Evolutionary conservation across 2,797 vertebrate species (phyloP).

Genomic region (Rhinophrynus dorsalis): DNA sequence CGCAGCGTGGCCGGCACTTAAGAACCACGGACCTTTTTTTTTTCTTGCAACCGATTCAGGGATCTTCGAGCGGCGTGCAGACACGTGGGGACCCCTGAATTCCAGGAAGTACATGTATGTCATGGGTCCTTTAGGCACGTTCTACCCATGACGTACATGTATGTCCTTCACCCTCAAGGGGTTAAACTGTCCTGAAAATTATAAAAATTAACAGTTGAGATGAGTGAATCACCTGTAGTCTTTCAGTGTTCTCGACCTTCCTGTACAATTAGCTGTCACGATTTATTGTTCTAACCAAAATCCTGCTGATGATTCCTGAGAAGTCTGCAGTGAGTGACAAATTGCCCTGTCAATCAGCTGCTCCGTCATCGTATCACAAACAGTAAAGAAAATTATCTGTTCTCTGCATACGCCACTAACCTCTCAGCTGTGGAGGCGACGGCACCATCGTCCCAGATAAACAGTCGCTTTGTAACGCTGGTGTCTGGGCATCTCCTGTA

Average conservation of each 20-base stretch:
- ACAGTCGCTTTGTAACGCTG: slow-evolving; percentile 16
- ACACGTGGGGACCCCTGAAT: too few relatives aligned
- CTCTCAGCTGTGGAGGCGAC: slow-evolving; percentile 57
- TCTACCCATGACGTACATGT: too few relatives aligned
- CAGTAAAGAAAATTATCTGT: slow-evolving; percentile 70
- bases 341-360: slow-evolving; percentile 70
- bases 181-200: too few relatives aligned
- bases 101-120: too few relatives aligned
- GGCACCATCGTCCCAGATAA: slow-evolving; percentile 38
- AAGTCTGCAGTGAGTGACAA: slow-evolving; percentile 68
- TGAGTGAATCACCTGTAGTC: slow-evolving; percentile 47
- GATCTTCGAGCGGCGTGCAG: too few relatives aligned
- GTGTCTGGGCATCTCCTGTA: slow-evolving; percentile 28
- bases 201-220: too few relatives aligned
- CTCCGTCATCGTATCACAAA: slow-evolving; percentile 65
- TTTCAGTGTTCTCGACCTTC: slow-evolving; percentile 52
- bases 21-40: too few relatives aligned
- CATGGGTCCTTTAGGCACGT: too few relatives aligned
- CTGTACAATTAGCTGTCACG: slow-evolving; percentile 58
- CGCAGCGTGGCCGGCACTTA: too few relatives aligned
- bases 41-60: too few relatives aligned
- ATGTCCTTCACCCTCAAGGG: too few relatives aligned
- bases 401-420: slow-evolving; percentile 63
- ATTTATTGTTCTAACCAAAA: slow-evolving; percentile 56
- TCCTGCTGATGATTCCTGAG: slow-evolving; percentile 62